phyloP scores from a whole-genome alignment of 2,113 vertebrate species.

The Mola mola region DNA sequence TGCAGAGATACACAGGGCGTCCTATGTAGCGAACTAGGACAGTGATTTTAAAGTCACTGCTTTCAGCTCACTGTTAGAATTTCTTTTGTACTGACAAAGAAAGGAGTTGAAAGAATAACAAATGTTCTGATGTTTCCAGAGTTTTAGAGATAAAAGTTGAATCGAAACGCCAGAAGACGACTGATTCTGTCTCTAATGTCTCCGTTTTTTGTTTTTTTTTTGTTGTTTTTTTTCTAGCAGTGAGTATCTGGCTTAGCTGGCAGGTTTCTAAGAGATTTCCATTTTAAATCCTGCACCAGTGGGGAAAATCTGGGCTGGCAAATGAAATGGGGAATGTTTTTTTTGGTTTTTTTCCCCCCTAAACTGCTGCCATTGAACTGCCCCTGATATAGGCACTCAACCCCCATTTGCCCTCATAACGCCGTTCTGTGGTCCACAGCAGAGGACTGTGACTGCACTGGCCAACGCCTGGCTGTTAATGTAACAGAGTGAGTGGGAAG shows the following conservation, averaged over 20 bases:
- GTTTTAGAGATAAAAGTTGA: slow-evolving; percentile 1
- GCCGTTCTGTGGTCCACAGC: slow-evolving; percentile 35
- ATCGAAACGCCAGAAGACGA: not conserved
- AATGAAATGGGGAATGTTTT: slow-evolving; percentile 26
- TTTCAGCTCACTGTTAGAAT: not conserved
- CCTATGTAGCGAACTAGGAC: not conserved
- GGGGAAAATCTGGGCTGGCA: slow-evolving; percentile 18
- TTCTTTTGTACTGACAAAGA: not conserved
- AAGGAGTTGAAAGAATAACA: not conserved
- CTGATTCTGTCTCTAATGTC: too few species aligned
- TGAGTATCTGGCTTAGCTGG: not conserved
- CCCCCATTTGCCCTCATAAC: slow-evolving; percentile 39
- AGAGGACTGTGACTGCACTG: slow-evolving; percentile 20
- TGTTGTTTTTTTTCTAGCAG: not conserved
- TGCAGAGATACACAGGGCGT: not conserved
- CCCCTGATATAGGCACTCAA: slow-evolving; percentile 51
- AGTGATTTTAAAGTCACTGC: not conserved
- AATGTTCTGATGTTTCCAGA: not conserved
- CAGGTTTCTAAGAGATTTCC: slow-evolving; percentile 17
- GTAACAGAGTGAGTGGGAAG: slow-evolving; percentile 16
- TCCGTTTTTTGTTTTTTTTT: too few species aligned
- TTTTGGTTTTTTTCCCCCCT: slow-evolving; percentile 18
- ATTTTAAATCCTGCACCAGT: slow-evolving; percentile 20
- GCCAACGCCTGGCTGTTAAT: slow-evolving; percentile 24
- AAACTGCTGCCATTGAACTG: slow-evolving; percentile 18